A percentile compares a stretch with the other conserved stretches of the same genome.
These are phyloP conservation scores for Catagonus wagneri DNA, from an alignment of 2,113 vertebrate species.

Conservation along the genomic window DNA sequence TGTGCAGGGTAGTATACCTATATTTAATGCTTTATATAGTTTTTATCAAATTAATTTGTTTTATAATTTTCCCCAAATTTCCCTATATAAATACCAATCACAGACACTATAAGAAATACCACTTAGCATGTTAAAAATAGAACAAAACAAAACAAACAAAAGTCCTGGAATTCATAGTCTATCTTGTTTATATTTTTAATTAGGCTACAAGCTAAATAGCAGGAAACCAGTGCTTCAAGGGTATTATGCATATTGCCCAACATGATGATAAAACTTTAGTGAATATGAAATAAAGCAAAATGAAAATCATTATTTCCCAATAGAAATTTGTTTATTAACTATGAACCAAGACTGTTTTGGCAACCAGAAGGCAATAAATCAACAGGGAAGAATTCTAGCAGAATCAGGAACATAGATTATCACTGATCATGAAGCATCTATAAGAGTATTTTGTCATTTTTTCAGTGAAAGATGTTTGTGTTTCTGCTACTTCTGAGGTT, in stretches of 20 bases:
- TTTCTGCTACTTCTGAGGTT: not conserved
- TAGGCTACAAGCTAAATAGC: not conserved
- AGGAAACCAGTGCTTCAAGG: not conserved
- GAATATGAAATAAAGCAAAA: not conserved
- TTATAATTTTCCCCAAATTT: not conserved
- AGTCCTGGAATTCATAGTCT: not conserved
- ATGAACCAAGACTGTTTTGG: not conserved
- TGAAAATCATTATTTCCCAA: not conserved
- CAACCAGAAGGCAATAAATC: not conserved
- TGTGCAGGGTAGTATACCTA: not conserved
- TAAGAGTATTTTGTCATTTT: not conserved
- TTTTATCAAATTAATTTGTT: slow-evolving; percentile 19
- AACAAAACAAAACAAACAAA: not conserved
- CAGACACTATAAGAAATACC: not conserved
- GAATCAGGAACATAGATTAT: not conserved
- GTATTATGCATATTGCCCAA: not conserved
- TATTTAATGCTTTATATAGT: not conserved
- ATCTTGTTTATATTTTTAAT: not conserved
- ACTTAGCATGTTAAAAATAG: not conserved
- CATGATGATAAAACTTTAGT: not conserved
- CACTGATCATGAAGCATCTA: not conserved
- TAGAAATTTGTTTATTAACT: slow-evolving; percentile 46
- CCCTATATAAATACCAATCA: not conserved
- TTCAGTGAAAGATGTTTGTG: not conserved
- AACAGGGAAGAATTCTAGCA: not conserved